Base-by-base conservation (phyloP, 2,797 vertebrate species). In the Silurus aristotelis region DNA sequence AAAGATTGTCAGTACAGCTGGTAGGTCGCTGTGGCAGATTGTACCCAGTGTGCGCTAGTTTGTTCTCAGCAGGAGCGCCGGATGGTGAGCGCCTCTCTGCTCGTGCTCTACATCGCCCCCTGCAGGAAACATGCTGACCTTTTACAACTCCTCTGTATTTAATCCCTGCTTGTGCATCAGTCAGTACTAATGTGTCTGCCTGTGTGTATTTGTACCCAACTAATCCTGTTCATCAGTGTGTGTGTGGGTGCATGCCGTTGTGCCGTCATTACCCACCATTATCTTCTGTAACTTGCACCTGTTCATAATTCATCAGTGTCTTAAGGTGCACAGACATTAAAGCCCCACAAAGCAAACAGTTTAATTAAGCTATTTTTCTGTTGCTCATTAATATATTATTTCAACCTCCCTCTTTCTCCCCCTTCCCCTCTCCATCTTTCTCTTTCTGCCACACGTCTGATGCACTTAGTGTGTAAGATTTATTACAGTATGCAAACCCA, bases 271-370 rank as follows among this genome's bases (percentile, higher is more conserved):
- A 58, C 25, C 73, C 0, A 38, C 38, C 0, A 38, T 38, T 38
- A 58, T 76, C 52, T 76, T 17, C 48, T 76, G 25, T 7, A 56
- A 27, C 52, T 75, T 75, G 17, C 52, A 75, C 72, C 72, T 76
- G 73, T 76, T 76, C n/a, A 27, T 76, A 76, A 76, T 76, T 58
- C 73, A 55, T 76, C 73, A 76, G 55, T 58, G 27, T 43, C 17
- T 20, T 43, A 13, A 60, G 17, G 55, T 38, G 73, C 27, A 60
- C 27, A 60, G 38, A 58, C 14, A 60, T 22, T 38, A 14, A 4
- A 84, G n/a, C 22, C 61, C 67, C 22, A 72, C 38, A 72, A 46
- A 84, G 79, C 79, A 86, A 88, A 88, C 83, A 82, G 60, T 83
- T 79, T 84, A 82, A 84, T 88, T 66, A 86, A 79, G 72, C 13